These are phyloP conservation scores for Zootoca vivipara DNA, from an alignment of 2,113 vertebrate genomes.

Conservation along the genomic window DNA sequence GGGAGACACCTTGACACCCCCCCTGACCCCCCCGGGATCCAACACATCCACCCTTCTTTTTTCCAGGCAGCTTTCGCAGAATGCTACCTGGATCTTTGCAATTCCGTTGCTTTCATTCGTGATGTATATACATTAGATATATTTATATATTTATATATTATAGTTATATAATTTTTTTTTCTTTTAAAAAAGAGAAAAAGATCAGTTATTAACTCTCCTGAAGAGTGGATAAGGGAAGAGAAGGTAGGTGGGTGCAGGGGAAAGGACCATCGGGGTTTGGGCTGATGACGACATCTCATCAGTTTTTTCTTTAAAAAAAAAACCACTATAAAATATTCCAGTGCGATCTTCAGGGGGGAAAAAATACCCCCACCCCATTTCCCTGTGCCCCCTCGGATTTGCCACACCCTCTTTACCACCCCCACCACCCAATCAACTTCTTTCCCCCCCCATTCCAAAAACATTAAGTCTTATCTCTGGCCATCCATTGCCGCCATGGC, in stretches of 20 bases:
- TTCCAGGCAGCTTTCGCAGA: slow-evolving; percentile 10
- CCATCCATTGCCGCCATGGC: slow-evolving; percentile 82
- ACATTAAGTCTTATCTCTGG: slow-evolving; percentile 88
- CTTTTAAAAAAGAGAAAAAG: slow-evolving; percentile 62
- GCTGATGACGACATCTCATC: slow-evolving; percentile 37
- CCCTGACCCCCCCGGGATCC: background rate
- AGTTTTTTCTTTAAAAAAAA: slow-evolving; percentile 51
- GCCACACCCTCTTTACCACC: background rate
- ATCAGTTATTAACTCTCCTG: slow-evolving; percentile 56
- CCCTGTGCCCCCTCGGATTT: slow-evolving; percentile 30
- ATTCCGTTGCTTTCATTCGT: slow-evolving; percentile 49
- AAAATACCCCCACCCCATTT: slow-evolving; percentile 30
- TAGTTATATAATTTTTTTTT: slow-evolving; percentile 67
- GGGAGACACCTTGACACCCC: background rate
- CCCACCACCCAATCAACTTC: slow-evolving; percentile 26
- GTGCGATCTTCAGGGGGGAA: slow-evolving; percentile 67
- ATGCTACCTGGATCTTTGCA: slow-evolving; percentile 22
- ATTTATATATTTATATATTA: slow-evolving; percentile 79
- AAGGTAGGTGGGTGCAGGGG: background rate
- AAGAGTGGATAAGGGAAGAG: slow-evolving; percentile 37
- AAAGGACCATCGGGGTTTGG: slow-evolving; percentile 10
- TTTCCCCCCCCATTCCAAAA: background rate
- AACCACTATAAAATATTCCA: slow-evolving; percentile 77
- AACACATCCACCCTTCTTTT: background rate
- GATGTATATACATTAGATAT: slow-evolving; percentile 73